Evolutionary conservation across 2,888 invertebrate genomes (phyloP).

Genomic region (Idaea straminata): DNA sequence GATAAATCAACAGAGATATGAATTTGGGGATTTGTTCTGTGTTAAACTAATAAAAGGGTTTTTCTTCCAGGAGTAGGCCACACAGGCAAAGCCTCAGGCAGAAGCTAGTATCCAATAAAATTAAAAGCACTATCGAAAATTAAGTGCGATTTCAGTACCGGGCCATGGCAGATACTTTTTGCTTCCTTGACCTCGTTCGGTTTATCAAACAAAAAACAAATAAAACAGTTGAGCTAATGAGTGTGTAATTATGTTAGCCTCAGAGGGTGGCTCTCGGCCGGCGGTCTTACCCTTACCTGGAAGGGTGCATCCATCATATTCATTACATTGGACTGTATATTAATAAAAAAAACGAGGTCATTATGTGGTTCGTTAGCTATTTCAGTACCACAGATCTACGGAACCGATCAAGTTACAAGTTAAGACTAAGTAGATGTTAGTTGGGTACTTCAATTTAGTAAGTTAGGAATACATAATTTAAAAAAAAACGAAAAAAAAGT

Average conservation of each 20-base stretch:
- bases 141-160: not conserved
- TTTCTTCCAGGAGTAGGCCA: no score
- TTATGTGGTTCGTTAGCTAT: constrained; percentile 19
- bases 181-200: not conserved
- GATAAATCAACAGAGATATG: no score
- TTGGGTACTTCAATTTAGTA: no score
- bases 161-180: not conserved
- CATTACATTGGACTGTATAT: constrained; percentile 51
- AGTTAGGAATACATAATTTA: no score
- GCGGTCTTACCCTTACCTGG: constrained; percentile 64
- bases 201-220: constrained; percentile 50
- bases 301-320: constrained; percentile 48
- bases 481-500: no score
- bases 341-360: constrained; percentile 50
- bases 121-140: no score
- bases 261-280: constrained; percentile 69
- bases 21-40: no score
- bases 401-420: not conserved
- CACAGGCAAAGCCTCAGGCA: no score
- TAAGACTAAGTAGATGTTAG: not conserved
- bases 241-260: constrained; percentile 71
- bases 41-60: no score
- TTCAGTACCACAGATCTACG: not conserved
- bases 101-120: no score
- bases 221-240: constrained; percentile 69